Evolutionary conservation across 2,113 vertebrate species (phyloP).

Genomic region (Pimephales promelas): DNA sequence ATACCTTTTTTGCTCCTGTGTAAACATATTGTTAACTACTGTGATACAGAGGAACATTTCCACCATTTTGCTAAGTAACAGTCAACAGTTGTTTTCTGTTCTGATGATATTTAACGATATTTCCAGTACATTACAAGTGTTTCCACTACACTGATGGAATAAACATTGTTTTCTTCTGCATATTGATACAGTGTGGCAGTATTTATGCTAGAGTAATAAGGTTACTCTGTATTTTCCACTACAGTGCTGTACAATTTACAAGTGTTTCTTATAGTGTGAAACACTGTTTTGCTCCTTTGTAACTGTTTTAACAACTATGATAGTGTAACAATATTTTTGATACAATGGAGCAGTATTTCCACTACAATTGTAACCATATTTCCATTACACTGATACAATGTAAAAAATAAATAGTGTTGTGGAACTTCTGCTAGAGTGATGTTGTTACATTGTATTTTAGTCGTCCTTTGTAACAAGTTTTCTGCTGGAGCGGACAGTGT

Average conservation of each 20-base stretch:
- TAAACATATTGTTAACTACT: not conserved
- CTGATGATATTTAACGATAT: not conserved
- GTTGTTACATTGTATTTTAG: not conserved
- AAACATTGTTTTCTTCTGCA: not conserved
- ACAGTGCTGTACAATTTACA: not conserved
- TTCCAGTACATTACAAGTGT: not conserved
- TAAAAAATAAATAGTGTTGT: not conserved
- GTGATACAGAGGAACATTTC: not conserved
- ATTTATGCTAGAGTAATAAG: not conserved
- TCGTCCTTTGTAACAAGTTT: not conserved
- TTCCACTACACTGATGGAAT: not conserved
- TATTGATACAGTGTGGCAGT: not conserved
- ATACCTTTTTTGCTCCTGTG: not conserved
- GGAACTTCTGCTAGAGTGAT: not conserved
- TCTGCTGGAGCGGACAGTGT: not conserved
- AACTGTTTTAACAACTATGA: not conserved
- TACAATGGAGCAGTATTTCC: not conserved
- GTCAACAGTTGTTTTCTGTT: not conserved
- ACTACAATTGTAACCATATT: not conserved
- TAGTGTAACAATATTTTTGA: not conserved
- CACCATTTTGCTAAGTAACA: not conserved
- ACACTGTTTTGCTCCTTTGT: not conserved
- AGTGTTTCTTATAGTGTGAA: not conserved
- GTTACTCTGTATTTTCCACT: not conserved
- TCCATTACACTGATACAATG: not conserved